phyloP scores from a whole-genome alignment of 2,888 invertebrate genomes.

The Anorthoa munda region DNA sequence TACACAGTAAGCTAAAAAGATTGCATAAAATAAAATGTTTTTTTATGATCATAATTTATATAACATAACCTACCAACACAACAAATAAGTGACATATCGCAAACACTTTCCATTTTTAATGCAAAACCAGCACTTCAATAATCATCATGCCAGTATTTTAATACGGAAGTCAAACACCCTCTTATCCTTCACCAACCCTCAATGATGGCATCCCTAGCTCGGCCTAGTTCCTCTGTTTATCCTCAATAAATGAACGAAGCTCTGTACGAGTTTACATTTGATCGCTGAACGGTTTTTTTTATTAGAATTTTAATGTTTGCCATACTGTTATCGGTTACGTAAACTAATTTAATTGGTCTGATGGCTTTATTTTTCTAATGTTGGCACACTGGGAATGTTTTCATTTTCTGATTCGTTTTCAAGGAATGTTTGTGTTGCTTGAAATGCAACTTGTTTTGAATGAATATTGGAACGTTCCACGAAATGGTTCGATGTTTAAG shows the following conservation, averaged over 20 bases:
- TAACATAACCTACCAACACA: too few relatives aligned
- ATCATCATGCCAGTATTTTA: background rate
- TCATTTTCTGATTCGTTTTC: constrained; percentile 52
- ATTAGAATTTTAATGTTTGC: constrained; percentile 44
- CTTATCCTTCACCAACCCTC: constrained; percentile 47
- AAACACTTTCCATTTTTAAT: background rate
- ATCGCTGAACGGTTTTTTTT: constrained; percentile 49
- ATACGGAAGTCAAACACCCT: constrained; percentile 8
- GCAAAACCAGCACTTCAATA: background rate
- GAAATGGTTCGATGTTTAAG: constrained; percentile 26
- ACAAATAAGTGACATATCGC: too few relatives aligned
- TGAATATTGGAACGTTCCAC: constrained; percentile 42
- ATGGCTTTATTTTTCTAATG: constrained; percentile 50
- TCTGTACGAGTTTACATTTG: constrained; percentile 56
- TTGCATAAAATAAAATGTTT: too few relatives aligned
- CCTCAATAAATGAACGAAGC: constrained; percentile 69
- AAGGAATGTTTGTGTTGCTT: constrained; percentile 29
- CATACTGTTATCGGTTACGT: constrained; percentile 39
- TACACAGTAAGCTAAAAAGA: too few relatives aligned
- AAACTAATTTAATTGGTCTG: constrained; percentile 46
- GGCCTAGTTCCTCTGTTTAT: constrained; percentile 76
- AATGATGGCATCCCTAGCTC: constrained; percentile 46
- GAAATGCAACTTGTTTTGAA: constrained; percentile 46
- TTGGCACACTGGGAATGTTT: constrained; percentile 39
- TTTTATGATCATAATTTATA: too few relatives aligned